Percentiles rank a stretch among this genome's conserved stretches.
phyloP scores from a whole-genome alignment of 2,113 vertebrate species.

The Aphyosemion australe region DNA sequence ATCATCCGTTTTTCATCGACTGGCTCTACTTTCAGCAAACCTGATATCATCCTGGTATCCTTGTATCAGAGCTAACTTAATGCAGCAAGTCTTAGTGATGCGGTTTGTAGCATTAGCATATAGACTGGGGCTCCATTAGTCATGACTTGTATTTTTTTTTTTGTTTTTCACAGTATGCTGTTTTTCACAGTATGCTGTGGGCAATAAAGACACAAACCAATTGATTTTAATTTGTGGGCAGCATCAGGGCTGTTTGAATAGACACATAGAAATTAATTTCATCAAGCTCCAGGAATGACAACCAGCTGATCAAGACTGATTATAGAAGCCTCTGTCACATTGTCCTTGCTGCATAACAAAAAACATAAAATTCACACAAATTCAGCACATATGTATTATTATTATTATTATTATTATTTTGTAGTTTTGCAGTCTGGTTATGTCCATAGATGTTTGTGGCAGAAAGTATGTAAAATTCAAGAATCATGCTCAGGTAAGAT shows the following conservation, averaged over 20 bases:
- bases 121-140: constrained; percentile 68
- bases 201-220: constrained; percentile 77
- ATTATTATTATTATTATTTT: too few relatives aligned
- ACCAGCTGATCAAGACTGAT: constrained; percentile 26
- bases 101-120: constrained; percentile 72
- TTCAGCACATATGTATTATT: neutral
- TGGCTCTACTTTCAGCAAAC: constrained; percentile 69
- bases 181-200: constrained; percentile 75
- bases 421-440: too few relatives aligned
- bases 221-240: constrained; percentile 79
- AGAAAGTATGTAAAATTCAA: too few relatives aligned
- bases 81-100: constrained; percentile 65
- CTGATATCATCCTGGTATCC: constrained; percentile 70
- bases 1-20: constrained; percentile 72
- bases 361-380: neutral
- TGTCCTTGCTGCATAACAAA: neutral
- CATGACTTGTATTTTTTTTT: constrained; percentile 59
- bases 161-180: constrained; percentile 73
- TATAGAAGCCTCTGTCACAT: neutral
- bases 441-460: too few relatives aligned
- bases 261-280: constrained; percentile 75
- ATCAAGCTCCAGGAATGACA: constrained; percentile 52
- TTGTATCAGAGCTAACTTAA: constrained; percentile 69
- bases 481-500: too few relatives aligned
- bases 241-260: constrained; percentile 36